Evolutionary conservation across 2,888 invertebrate species (phyloP).

Genomic region (Limnephilus lunatus): DNA sequence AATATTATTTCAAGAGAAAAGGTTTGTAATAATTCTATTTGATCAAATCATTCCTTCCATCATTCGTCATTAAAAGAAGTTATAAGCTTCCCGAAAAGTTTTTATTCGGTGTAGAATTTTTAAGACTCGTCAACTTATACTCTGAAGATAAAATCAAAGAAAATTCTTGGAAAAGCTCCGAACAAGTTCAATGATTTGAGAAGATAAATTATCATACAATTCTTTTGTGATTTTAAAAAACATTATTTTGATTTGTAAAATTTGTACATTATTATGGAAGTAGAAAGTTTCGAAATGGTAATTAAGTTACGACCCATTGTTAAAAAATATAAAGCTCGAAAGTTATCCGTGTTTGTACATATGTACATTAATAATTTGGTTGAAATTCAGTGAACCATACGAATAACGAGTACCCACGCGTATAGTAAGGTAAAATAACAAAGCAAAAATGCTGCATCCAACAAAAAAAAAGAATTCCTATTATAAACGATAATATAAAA

Average conservation of each 20-base stretch:
- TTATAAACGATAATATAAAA: too few relatives aligned
- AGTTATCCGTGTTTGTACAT: neutral
- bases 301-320: neutral
- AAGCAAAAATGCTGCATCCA: too few relatives aligned
- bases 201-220: constrained; percentile 32
- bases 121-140: constrained; percentile 22
- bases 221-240: neutral
- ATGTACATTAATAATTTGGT: neutral
- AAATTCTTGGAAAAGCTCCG: neutral
- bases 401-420: too few relatives aligned
- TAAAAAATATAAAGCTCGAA: neutral
- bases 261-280: neutral
- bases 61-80: constrained; percentile 20
- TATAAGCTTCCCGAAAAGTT: constrained; percentile 16
- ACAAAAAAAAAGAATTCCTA: too few relatives aligned
- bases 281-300: neutral
- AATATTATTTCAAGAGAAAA: neutral
- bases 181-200: constrained; percentile 20
- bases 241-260: neutral
- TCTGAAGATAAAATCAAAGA: constrained; percentile 2
- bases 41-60: neutral
- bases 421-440: too few relatives aligned
- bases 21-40: neutral
- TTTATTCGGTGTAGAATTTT: constrained; percentile 28
- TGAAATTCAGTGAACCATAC: too few relatives aligned